Evolutionary conservation across 2,797 vertebrate genomes (phyloP).

Genomic region (Mus spretus): DNA sequence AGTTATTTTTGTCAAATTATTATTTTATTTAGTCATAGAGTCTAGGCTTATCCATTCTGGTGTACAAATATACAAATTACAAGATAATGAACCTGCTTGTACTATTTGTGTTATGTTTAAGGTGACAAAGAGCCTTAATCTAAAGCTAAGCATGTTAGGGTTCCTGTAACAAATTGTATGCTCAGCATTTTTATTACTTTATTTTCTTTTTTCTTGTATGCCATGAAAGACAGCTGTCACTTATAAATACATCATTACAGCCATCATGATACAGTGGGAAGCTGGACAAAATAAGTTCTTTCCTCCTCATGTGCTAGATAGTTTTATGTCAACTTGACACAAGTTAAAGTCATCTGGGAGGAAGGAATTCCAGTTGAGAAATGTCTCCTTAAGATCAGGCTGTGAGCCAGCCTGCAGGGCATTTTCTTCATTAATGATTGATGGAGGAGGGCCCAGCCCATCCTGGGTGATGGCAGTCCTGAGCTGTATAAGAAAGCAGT

Average conservation of each 20-base stretch:
- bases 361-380: background rate
- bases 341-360: background rate
- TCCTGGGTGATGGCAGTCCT: background rate
- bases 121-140: background rate
- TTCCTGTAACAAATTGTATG: slow-evolving; percentile 25
- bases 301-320: background rate
- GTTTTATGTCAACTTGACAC: background rate
- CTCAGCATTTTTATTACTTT: slow-evolving; percentile 37
- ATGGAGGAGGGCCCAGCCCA: background rate
- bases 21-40: slow-evolving; percentile 21
- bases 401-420: background rate
- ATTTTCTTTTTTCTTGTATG: slow-evolving; percentile 17
- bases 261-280: background rate
- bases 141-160: background rate
- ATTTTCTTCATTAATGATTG: background rate
- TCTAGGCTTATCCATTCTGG: background rate
- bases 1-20: slow-evolving; percentile 20
- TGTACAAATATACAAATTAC: background rate
- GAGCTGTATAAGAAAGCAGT: background rate
- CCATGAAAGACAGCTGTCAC: background rate
- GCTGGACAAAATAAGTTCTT: background rate
- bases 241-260: background rate
- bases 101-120: background rate
- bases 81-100: background rate
- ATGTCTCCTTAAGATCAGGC: background rate